Percentiles rank a stretch among this genome's conserved stretches.
These are phyloP conservation scores for Papio anubis DNA, from an alignment of 2,113 vertebrate species.

Conservation along the genomic window DNA sequence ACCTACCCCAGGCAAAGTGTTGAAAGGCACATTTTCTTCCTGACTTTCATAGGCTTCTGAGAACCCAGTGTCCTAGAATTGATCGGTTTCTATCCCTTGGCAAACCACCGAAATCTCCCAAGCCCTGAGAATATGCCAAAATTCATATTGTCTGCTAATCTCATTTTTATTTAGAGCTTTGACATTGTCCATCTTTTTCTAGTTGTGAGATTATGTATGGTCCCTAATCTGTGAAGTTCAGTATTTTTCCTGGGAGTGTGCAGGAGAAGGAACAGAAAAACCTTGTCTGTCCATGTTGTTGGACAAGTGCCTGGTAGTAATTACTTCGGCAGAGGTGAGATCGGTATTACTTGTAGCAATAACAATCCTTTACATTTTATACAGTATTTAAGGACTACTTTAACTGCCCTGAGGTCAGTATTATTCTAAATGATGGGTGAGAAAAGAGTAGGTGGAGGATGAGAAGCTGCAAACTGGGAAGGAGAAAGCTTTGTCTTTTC, in stretches of 20 bases:
- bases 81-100: background rate
- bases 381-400: background rate
- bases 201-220: background rate
- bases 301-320: background rate
- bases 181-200: background rate
- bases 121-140: background rate
- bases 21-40: background rate
- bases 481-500: background rate
- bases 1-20: background rate
- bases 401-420: background rate
- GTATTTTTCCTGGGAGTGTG: background rate
- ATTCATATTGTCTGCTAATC: background rate
- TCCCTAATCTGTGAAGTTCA: background rate
- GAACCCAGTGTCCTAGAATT: background rate
- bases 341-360: background rate
- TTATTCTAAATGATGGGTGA: background rate
- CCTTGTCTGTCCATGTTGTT: background rate
- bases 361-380: background rate
- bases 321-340: background rate
- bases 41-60: background rate
- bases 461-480: background rate
- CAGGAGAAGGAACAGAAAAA: background rate
- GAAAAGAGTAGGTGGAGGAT: constrained; percentile 49
- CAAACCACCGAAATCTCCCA: background rate
- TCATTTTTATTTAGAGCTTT: background rate